phyloP scores from a whole-genome alignment of 2,797 vertebrate genomes.

The Megalops cyprinoides region DNA sequence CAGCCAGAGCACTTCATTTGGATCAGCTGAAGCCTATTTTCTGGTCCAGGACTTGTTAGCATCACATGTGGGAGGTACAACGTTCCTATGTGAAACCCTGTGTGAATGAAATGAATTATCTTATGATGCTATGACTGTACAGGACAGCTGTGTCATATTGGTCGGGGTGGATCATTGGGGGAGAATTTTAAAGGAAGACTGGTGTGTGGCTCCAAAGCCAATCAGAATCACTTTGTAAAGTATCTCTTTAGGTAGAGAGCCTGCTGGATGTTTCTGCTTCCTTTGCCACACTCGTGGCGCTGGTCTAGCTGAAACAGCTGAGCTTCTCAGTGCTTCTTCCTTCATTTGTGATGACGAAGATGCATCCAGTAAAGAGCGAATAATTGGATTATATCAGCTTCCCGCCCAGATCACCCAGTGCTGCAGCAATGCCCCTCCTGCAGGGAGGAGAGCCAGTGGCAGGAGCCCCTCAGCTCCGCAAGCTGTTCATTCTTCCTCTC shows the following conservation, averaged over 20 bases:
- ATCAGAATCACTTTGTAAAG: no score
- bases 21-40: no score
- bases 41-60: no score
- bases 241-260: slow-evolving; percentile 45
- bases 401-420: slow-evolving; percentile 56
- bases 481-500: slow-evolving; percentile 26
- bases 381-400: slow-evolving; percentile 64
- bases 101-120: neutral
- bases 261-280: slow-evolving; percentile 67
- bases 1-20: no score
- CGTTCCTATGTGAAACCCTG: no score
- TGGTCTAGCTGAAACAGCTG: slow-evolving; percentile 63
- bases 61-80: no score
- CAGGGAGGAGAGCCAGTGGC: slow-evolving; percentile 34
- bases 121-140: neutral
- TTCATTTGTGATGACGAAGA: slow-evolving; percentile 47
- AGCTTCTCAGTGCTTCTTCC: slow-evolving; percentile 50
- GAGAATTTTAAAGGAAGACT: neutral
- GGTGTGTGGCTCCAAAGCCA: neutral
- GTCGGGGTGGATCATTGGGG: neutral
- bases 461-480: slow-evolving; percentile 37
- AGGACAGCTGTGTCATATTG: neutral
- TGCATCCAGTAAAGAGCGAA: slow-evolving; percentile 52
- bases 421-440: slow-evolving; percentile 49
- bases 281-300: slow-evolving; percentile 55